phyloP scores from a whole-genome alignment of 2,888 invertebrate genomes.

The Eumerus sabulonum region DNA sequence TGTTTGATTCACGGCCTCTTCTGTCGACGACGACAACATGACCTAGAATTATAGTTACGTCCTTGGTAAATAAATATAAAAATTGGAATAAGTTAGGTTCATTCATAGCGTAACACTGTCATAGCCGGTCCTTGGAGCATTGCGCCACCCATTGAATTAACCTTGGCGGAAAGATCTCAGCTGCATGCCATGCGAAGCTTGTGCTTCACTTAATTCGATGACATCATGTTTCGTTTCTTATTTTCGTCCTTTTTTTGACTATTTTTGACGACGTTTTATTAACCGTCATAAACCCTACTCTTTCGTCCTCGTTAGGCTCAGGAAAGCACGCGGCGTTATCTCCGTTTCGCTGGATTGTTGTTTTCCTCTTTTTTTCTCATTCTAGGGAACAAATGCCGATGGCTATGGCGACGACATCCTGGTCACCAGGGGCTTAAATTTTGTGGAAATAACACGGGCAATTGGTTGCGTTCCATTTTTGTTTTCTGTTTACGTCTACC shows the following conservation, averaged over 20 bases:
- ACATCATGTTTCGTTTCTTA: constrained; percentile 38
- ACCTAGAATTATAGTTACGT: constrained; percentile 58
- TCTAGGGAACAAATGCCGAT: background rate
- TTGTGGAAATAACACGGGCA: constrained; percentile 77
- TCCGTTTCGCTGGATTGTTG: constrained; percentile 23
- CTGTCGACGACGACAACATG: constrained; percentile 46
- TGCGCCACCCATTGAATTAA: background rate
- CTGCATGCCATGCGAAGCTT: constrained; percentile 14
- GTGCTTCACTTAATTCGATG: constrained; percentile 50
- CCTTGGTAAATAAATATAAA: constrained; percentile 58
- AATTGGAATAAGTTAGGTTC: constrained; percentile 49
- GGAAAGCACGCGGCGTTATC: constrained; percentile 30
- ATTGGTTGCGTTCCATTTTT: constrained; percentile 69
- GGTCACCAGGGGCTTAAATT: constrained; percentile 76
- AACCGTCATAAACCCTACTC: constrained; percentile 53
- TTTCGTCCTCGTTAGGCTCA: background rate
- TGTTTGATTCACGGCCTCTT: background rate
- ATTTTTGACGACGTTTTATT: constrained; percentile 55
- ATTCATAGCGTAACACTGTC: constrained; percentile 15
- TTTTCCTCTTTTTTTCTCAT: background rate
- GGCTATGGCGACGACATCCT: constrained; percentile 11
- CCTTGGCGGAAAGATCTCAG: background rate
- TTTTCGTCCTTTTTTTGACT: constrained; percentile 48
- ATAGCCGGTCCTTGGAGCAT: background rate
- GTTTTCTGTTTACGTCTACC: constrained; percentile 48